Percentiles rank a stretch among this genome's conserved stretches.
These are phyloP conservation scores for Andrena bicolor DNA, from an alignment of 2,888 invertebrate genomes.

Conservation along the genomic window DNA sequence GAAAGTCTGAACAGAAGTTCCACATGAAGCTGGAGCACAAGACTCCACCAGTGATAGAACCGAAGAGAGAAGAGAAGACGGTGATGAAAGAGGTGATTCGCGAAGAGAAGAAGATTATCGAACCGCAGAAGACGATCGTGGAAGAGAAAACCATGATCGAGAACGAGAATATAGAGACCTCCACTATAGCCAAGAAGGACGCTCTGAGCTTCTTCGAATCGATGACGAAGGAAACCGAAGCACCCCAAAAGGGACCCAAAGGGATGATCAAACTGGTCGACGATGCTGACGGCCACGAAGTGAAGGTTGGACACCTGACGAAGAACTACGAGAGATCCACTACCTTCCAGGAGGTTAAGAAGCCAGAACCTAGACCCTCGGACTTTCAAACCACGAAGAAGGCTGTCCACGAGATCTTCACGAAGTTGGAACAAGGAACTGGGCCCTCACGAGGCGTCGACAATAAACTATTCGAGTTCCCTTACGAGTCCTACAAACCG, in stretches of 20 bases:
- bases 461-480: conserved; percentile 82
- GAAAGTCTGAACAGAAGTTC: conserved; percentile 83
- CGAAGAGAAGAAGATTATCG: conserved; percentile 61
- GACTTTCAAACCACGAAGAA: conserved; percentile 77
- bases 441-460: conserved; percentile 77
- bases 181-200: conserved; percentile 88
- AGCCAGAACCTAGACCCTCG: conserved; percentile 69
- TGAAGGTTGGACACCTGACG: conserved; percentile 82
- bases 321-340: conserved; percentile 83
- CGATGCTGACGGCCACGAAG: conserved; percentile 79
- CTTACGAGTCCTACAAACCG: conserved; percentile 81
- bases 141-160: conserved; percentile 74
- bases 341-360: conserved; percentile 79
- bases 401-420: conserved; percentile 80
- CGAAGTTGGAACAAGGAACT: conserved; percentile 78
- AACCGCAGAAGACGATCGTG: conserved; percentile 54
- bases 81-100: conserved; percentile 59
- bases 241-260: conserved; percentile 81
- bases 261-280: conserved; percentile 83
- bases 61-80: conserved; percentile 60
- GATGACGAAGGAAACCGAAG: conserved; percentile 86
- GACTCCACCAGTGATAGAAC: conserved; percentile 78
- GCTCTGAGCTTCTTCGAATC: conserved; percentile 89
- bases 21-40: conserved; percentile 84
- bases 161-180: conserved; percentile 86